Conservation (phyloP, 2,888 invertebrate genomes). For the Steinernema hermaphroditum region DNA sequence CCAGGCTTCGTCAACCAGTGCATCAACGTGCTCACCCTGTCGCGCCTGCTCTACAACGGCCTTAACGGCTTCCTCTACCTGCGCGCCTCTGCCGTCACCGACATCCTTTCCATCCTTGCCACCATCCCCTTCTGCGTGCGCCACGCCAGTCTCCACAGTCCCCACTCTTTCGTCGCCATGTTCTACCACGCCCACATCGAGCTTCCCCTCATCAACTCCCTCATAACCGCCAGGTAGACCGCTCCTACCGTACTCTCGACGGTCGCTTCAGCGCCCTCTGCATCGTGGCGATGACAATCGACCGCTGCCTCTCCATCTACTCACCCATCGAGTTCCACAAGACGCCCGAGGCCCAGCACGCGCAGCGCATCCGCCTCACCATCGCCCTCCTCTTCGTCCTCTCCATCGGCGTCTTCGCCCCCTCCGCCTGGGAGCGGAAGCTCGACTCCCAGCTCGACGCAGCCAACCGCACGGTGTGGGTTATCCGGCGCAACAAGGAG, state of each 20-base stretch:
- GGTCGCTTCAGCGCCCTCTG: constrained; percentile 67
- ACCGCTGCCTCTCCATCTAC: constrained; percentile 69
- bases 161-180: constrained; percentile 69
- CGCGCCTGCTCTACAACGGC: constrained; percentile 43
- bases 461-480: constrained; percentile 31
- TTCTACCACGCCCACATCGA: constrained; percentile 69
- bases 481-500: constrained; percentile 44
- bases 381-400: constrained; percentile 67
- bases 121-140: constrained; percentile 70
- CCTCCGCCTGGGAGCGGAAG: constrained; percentile 68
- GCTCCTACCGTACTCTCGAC: background rate
- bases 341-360: constrained; percentile 48
- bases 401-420: constrained; percentile 68
- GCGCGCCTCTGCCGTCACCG: constrained; percentile 77
- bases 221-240: constrained; percentile 68
- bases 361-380: constrained; percentile 64
- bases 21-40: constrained; percentile 64
- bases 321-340: constrained; percentile 58
- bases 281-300: constrained; percentile 70
- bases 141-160: constrained; percentile 46
- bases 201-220: constrained; percentile 68
- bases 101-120: constrained; percentile 76
- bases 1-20: constrained; percentile 64
- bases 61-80: constrained; percentile 58
- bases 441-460: constrained; percentile 34